Base-by-base conservation (phyloP, 2,113 vertebrate species). In the Chaetura pelagica region DNA sequence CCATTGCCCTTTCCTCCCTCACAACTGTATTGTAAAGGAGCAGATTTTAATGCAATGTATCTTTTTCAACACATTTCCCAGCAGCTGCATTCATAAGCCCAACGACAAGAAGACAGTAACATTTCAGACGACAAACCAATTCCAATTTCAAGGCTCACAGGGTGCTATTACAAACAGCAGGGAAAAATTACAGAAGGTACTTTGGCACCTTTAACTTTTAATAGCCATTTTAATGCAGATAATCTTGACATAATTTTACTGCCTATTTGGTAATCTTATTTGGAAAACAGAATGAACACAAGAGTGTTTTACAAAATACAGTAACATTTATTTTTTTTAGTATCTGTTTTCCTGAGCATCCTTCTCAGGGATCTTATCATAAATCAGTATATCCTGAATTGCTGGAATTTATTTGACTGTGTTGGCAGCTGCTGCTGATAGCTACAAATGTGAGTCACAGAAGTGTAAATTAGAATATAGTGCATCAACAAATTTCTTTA, bases 111-210 rank as follows among this genome's bases (percentile, higher is more conserved):
- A 61, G 83, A 79, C 64, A 89, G 90, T 10, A 87, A 84, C 44
- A 17, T 11, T 92, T 87, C 88, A 74, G 73, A 87, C 54, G 93
- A 92, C 83, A 90, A 96, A 82, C 83, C 94, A 84, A 82, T 94
- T 97, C 86, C 88, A 96, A 96, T 96, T 96, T 96, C 96, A 96
- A 95, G 96, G 90, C 90, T 96, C 92, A 95, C 89, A 95, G 94
- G 95, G 96, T 75, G 86, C 92, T 93, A 94, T 92, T 89, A 94
- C 71, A 93, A 96, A 94, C 90, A 96, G 94, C 90, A 78, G 94
- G 88, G 46, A 14, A 89, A 94, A 96, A 93, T 90, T 94, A 92
- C 58, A 72, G 92, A 49, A 95, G 79, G 44, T 92, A 78, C 52
- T 91, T 87, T 8, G 40, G 71, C 91, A 96, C 95, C 89, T 94